Base-by-base conservation (phyloP, 1,140 invertebrate species). In the Manduca sexta region DNA sequence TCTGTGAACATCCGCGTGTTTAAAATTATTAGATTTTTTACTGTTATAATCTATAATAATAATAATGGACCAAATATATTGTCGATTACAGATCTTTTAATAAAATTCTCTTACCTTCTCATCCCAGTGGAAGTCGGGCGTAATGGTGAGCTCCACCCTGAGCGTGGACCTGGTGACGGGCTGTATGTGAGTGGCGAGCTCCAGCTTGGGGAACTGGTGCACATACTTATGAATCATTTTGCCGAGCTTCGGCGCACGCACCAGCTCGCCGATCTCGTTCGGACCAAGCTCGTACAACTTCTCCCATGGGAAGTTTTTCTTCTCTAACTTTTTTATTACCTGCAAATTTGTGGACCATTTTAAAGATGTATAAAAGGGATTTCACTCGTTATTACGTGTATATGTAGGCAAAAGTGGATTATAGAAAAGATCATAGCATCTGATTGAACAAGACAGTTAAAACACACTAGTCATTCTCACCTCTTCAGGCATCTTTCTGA, bases 71-170 rank as follows among this genome's bases (percentile, higher is more conserved):
- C n/a, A n/a, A n/a, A n/a, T n/a, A n/a, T n/a, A n/a, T n/a, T n/a
- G n/a, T n/a, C n/a, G n/a, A n/a, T n/a, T n/a, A n/a, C n/a, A n/a
- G n/a, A n/a, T n/a, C n/a, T n/a, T n/a, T n/a, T n/a, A n/a, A n/a
- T n/a, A n/a, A 21, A 21, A 7, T 2, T 21, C 2, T 7, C 57
- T 33, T 41, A 84, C 78, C 79, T 98, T 98, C 52, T 99, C 97
- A 64, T 99, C 98, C 98, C 98, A 99, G 69, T 98, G 95, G 83
- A 99, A 99, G 84, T 99, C 98, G 0, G 98, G 97, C 0, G 97
- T 98, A n/a, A 99, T 97, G 0, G 97, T 99, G 1, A 99, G 86
- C 82, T 99, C 98, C 1, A 99, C 96, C 47, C 95, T 88, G 0
- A 99, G 78, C 0, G 97, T 98, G 6, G 97, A 96, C 47, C 98